Conservation (phyloP, 2,888 invertebrate species). For the Dione vanillae region DNA sequence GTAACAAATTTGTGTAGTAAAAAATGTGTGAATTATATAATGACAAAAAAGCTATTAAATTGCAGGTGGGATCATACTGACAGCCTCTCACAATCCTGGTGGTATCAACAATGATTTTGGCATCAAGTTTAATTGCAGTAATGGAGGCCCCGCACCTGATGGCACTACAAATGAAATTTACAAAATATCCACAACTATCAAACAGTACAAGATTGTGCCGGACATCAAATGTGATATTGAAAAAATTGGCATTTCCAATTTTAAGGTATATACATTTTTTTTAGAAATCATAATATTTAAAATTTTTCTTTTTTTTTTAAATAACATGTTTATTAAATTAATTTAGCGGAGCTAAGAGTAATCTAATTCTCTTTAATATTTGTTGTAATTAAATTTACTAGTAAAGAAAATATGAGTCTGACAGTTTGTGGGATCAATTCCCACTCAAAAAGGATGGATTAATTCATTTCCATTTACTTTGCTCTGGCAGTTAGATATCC, state of each 20-base stretch:
- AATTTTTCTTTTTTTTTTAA: too few relatives aligned
- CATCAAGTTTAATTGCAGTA: slow-evolving; percentile 98
- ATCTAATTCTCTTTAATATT: too few relatives aligned
- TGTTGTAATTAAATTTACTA: too few relatives aligned
- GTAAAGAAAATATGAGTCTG: too few relatives aligned
- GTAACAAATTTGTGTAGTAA: not conserved
- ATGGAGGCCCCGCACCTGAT: slow-evolving; percentile 99
- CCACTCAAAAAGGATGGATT: too few relatives aligned
- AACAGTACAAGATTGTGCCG: slow-evolving; percentile 91
- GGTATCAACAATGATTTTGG: slow-evolving; percentile 99
- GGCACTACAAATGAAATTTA: slow-evolving; percentile 94
- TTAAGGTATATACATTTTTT: slow-evolving; percentile 88
- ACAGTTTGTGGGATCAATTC: not conserved
- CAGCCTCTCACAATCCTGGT: slow-evolving; percentile 99
- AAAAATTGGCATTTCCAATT: slow-evolving; percentile 87
- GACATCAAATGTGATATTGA: slow-evolving; percentile 90
- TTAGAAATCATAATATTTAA: too few relatives aligned
- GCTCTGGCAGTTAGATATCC: too few relatives aligned
- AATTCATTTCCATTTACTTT: too few relatives aligned
- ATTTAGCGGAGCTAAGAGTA: too few relatives aligned
- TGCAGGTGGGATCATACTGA: slow-evolving; percentile 96
- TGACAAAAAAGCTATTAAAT: not conserved
- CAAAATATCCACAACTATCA: slow-evolving; percentile 90
- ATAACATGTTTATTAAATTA: too few relatives aligned
- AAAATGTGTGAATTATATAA: not conserved